Conservation (phyloP, 2,113 vertebrate species). For the Galemys pyrenaicus region DNA sequence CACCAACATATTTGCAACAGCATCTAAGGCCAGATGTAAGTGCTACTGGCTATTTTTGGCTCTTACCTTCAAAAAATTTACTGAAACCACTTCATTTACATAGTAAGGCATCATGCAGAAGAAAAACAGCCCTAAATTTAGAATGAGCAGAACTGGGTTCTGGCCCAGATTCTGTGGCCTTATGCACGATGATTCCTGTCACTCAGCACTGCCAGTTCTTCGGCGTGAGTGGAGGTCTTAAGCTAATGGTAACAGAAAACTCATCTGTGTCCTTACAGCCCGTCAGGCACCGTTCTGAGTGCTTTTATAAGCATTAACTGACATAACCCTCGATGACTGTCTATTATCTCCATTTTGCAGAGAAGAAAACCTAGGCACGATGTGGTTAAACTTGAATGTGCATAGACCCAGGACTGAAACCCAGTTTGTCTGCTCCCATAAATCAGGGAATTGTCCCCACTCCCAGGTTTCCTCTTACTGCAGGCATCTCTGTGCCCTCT, state of each 20-base stretch:
- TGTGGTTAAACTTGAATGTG: neutral
- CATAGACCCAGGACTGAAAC: neutral
- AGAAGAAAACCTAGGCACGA: constrained; percentile 35
- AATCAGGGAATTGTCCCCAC: neutral
- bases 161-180: neutral
- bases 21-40: neutral
- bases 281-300: neutral
- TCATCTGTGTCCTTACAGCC: neutral
- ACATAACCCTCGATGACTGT: neutral
- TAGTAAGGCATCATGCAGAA: neutral
- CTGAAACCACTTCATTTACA: constrained; percentile 26
- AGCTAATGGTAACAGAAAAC: constrained; percentile 4
- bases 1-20: neutral
- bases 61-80: constrained; percentile 1
- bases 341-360: constrained; percentile 19
- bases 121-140: neutral
- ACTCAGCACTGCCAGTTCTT: neutral
- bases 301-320: constrained; percentile 25
- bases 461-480: neutral
- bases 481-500: neutral
- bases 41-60: neutral
- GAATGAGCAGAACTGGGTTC: neutral
- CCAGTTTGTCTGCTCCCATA: constrained; percentile 14
- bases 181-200: neutral
- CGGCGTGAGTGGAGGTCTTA: neutral